These are phyloP conservation scores for Adineta ricciae DNA, from an alignment of 2,888 invertebrate genomes.

Conservation along the genomic window DNA sequence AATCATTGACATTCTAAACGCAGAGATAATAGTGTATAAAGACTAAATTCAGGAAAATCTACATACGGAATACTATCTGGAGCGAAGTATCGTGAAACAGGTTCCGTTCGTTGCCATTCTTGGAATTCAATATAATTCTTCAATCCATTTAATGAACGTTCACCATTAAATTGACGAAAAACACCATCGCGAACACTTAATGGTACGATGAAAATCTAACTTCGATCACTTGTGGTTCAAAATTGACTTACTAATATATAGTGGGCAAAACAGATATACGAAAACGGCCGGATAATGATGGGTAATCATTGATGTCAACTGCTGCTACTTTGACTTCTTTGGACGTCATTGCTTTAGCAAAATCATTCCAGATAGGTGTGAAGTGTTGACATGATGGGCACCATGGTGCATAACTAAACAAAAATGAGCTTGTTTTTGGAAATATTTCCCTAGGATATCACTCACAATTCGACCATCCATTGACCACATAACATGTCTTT, in stretches of 20 bases:
- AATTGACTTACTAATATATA: conserved; percentile 30
- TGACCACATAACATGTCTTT: conserved; percentile 24
- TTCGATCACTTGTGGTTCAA: neutral
- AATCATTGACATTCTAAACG: conserved; percentile 77
- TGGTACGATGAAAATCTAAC: neutral
- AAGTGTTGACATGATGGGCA: conserved; percentile 32
- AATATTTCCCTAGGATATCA: no score
- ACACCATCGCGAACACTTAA: conserved; percentile 29
- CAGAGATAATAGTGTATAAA: no score
- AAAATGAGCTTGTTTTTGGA: no score
- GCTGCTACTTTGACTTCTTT: conserved; percentile 28
- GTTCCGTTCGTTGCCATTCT: conserved; percentile 30
- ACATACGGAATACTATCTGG: conserved; percentile 28
- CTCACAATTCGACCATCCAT: conserved; percentile 34
- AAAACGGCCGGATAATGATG: conserved; percentile 31
- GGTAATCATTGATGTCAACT: conserved; percentile 31
- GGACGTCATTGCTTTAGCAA: neutral
- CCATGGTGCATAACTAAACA: conserved; percentile 31
- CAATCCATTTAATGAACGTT: conserved; percentile 26
- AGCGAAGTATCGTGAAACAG: conserved; percentile 23
- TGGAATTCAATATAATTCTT: conserved; percentile 26
- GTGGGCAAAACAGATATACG: conserved; percentile 27
- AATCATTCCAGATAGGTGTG: conserved; percentile 24
- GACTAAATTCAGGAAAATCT: neutral
- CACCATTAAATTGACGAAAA: conserved; percentile 26